Evolutionary conservation across 2,797 vertebrate genomes (phyloP).

Genomic region (Bryconaethiops microstoma): DNA sequence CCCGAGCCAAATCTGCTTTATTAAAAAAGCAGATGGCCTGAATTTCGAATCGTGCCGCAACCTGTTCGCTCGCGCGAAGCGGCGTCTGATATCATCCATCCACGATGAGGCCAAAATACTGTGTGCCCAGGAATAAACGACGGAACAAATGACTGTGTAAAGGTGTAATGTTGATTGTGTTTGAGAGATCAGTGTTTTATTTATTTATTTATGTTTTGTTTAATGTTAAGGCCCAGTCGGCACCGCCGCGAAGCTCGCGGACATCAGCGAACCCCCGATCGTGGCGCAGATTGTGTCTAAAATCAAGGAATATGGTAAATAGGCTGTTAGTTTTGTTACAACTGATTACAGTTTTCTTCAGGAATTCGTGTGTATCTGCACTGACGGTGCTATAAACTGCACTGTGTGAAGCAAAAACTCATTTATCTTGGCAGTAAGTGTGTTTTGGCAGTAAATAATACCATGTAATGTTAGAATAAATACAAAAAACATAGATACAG

Average conservation of each 20-base stretch:
- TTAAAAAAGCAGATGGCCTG: conserved; percentile 52
- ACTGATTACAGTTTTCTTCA: too few relatives aligned
- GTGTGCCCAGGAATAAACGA: conserved; percentile 9
- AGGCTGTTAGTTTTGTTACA: background rate
- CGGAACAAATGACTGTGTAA: conserved; percentile 37
- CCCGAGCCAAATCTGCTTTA: conserved; percentile 36
- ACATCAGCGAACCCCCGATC: conserved; percentile 64
- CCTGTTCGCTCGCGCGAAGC: conserved; percentile 32
- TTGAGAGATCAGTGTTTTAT: conserved; percentile 23
- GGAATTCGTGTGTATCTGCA: background rate
- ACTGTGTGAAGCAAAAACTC: too few relatives aligned
- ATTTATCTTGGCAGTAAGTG: too few relatives aligned
- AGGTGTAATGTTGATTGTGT: conserved; percentile 24
- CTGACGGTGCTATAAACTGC: background rate
- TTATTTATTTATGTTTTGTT: conserved; percentile 11
- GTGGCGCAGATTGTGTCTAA: conserved; percentile 67
- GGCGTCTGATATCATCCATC: conserved; percentile 26
- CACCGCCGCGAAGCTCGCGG: conserved; percentile 42
- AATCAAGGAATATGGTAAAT: conserved; percentile 56
- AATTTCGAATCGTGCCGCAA: conserved; percentile 38
- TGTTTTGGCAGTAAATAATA: too few relatives aligned
- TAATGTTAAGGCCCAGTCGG: conserved; percentile 43
- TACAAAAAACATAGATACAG: too few relatives aligned
- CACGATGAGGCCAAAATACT: conserved; percentile 16
- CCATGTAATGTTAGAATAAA: too few relatives aligned